These are phyloP conservation scores for Pantala flavescens DNA, from an alignment of 1,140 invertebrate genomes.

Conservation along the genomic window DNA sequence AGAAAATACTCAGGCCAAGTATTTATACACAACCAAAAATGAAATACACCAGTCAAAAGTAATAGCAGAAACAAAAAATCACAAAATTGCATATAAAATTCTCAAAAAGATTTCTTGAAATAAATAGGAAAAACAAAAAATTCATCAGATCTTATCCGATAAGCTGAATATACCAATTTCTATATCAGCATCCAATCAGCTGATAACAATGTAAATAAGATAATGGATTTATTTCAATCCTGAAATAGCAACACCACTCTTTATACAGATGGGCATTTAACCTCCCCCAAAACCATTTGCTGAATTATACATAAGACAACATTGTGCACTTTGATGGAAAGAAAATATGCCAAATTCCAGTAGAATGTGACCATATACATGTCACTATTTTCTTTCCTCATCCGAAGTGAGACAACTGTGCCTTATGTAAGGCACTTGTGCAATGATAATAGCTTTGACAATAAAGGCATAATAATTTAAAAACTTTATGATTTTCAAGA, in stretches of 20 bases:
- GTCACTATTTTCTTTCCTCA: background rate
- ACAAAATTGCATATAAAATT: conserved; percentile 9
- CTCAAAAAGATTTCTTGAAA: background rate
- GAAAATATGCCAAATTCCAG: background rate
- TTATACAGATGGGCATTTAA: background rate
- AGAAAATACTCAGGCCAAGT: background rate
- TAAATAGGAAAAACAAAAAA: background rate
- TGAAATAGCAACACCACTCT: background rate
- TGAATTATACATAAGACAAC: conserved; percentile 10
- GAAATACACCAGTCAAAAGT: background rate
- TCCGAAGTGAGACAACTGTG: conserved; percentile 20
- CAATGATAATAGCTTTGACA: conserved; percentile 17
- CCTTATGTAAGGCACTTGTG: conserved; percentile 23
- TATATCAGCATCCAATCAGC: background rate
- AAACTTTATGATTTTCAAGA: conserved; percentile 12
- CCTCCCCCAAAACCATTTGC: conserved; percentile 6
- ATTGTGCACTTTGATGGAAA: conserved; percentile 18
- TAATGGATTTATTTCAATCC: background rate
- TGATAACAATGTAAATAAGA: background rate
- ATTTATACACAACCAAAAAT: background rate
- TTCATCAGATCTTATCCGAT: background rate
- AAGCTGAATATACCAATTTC: background rate
- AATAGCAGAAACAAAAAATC: background rate
- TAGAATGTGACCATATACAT: background rate
- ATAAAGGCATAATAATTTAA: conserved; percentile 19